Base-by-base conservation (phyloP, 23 tunicate genomes). In the Clavelina lepadiformis region DNA sequence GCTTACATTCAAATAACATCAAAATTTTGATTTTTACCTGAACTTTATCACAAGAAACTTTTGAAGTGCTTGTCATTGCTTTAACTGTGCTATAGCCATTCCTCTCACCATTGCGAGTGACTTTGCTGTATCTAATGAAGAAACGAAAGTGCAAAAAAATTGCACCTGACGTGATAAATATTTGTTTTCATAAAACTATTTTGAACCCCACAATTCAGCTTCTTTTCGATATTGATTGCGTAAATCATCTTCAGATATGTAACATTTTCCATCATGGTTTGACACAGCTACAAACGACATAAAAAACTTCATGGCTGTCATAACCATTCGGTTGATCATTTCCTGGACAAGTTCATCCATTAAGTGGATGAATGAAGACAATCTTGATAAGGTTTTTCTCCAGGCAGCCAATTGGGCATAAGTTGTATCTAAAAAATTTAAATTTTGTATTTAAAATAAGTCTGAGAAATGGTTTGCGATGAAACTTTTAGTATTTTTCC, bases 341-440 rank as follows among this genome's bases (percentile, higher is more conserved):
- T 87, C 96, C 46, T 80, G 81, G 29, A 79, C 26, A 0, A 87
- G 6, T 64, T 61, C 31, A 51, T 87, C 96, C 33, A 87, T 54
- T 8, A 63, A 51, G 8, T 63, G 58, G 45, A 87, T 53, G 54
- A 87, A 87, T 3, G 64, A 58, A 7, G 65, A 36, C 35, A 87
- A 47, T 15, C 96, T 67, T 1, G 67, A 30, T 25, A 87, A 52
- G 31, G 50, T 36, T 80, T 87, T 73, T 26, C 96, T 45, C 96
- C 96, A 87, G 11, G 61, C 31, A 19, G 73, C 63, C 4, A 87
- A 76, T 58, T 87, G 96, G 64, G 86, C 62, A 37, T 80, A 87
- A 3, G 96, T 73, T 1, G 86, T 80, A 18, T 71, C 86, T 80
- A 51, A 28, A 53, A 49, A 37, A 37, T 15, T 19, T 61, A n/a